Conservation (phyloP, 2,113 vertebrate genomes). For the Progne subis region DNA sequence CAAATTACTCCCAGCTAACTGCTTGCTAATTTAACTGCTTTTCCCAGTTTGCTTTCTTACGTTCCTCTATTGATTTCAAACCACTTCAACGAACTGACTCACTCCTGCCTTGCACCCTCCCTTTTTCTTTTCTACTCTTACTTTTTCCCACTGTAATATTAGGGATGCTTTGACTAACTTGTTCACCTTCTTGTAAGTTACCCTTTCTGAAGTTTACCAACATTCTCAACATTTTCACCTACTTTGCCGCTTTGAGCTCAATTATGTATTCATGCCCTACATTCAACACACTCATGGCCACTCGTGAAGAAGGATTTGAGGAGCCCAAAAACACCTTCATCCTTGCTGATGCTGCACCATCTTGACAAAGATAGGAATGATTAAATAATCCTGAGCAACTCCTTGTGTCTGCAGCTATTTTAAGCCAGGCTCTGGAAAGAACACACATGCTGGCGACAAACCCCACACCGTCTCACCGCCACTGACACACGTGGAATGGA, state of each 20-base stretch:
- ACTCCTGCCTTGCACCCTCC: background rate
- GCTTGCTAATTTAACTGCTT: background rate
- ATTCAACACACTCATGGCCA: fast-evolving
- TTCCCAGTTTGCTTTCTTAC: background rate
- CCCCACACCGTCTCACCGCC: background rate
- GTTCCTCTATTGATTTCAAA: background rate
- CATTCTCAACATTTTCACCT: background rate
- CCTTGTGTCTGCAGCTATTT: background rate
- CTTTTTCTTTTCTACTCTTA: background rate
- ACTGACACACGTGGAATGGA: fast-evolving
- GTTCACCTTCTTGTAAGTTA: background rate
- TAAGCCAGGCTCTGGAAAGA: background rate
- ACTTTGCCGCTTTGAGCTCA: background rate
- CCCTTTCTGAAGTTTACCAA: background rate
- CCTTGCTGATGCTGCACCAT: background rate
- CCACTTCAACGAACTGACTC: background rate
- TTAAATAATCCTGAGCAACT: background rate
- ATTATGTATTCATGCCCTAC: fast-evolving
- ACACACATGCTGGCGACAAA: fast-evolving
- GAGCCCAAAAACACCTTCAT: background rate
- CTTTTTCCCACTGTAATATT: background rate
- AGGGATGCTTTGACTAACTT: background rate
- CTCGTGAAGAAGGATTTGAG: fast-evolving
- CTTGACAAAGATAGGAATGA: background rate
- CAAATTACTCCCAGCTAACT: background rate